A percentile compares a stretch with the other conserved stretches of the same genome.
Conservation (phyloP, 37 sponge, comb jelly and placozoan genomes). For the Tethya wilhelma region DNA sequence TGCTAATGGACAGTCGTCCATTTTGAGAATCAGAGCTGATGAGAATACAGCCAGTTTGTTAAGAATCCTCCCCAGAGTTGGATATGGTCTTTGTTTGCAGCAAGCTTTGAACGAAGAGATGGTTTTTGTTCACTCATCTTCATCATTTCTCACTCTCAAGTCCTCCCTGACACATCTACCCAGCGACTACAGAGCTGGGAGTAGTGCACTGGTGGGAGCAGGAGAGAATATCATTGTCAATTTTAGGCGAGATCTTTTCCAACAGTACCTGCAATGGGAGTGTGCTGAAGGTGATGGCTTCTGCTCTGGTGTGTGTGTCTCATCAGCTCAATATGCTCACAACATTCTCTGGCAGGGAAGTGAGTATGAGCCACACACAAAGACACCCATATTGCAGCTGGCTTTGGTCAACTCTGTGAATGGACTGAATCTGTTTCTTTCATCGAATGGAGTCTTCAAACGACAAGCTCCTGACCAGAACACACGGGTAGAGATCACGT, state of each 20-base stretch:
- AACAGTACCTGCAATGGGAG: constrained; percentile 23
- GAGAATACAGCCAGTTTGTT: background rate
- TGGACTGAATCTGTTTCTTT: background rate
- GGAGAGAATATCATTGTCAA: background rate
- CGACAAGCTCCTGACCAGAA: background rate
- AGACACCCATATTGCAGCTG: constrained; percentile 25
- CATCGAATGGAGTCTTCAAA: background rate
- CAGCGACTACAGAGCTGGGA: background rate
- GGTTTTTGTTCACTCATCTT: background rate
- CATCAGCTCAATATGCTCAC: constrained; percentile 4
- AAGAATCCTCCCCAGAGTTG: constrained; percentile 12
- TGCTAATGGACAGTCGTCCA: background rate
- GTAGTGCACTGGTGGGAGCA: background rate
- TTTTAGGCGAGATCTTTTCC: constrained; percentile 4
- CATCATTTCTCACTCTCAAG: constrained; percentile 25
- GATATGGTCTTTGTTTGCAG: constrained; percentile 46
- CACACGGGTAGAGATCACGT: background rate
- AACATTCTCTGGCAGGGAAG: constrained; percentile 51
- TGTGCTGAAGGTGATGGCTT: background rate
- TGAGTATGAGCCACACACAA: constrained; percentile 11
- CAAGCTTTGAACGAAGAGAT: constrained; percentile 31
- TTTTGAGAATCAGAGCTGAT: background rate
- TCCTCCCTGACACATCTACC: constrained; percentile 18
- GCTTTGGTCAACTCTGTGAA: constrained; percentile 11
- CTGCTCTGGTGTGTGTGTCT: constrained; percentile 38